Evolutionary conservation across 1,140 invertebrate genomes (phyloP), one percentile per base, ranked within the genome.

Genomic region (Caenorhabditis inopinata): DNA sequence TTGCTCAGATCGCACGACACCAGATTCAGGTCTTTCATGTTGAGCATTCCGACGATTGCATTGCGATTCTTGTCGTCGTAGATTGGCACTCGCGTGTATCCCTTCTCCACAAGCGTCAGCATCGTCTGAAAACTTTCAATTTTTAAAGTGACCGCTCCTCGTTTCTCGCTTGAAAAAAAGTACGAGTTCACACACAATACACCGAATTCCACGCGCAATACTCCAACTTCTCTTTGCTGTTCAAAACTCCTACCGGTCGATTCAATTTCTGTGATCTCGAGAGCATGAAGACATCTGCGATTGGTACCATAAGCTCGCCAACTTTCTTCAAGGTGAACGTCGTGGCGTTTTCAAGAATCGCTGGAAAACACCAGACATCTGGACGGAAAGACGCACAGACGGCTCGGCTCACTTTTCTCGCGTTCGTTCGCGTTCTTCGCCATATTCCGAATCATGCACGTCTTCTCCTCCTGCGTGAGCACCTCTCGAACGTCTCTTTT

Each of bases 11-110:
- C 21, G 35, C 23, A 18, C 7, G 45, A 18, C 18, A 75, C 29
- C 42, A 75, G 18, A 48, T 47, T 49, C 42, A 48, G 14, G 32
- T 48, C 45, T 35, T 75, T 75, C 25, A 75, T 48, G 18, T 75
- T 75, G 7, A 75, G 18, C 21, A 75, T 32, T n/a, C 47, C 45
- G 27, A 75, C 45, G 21, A 75, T 75, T 12, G 25, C 35, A 47
- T 35, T 75, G 18, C 45, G 21, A 27, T 75, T 75, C 21, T 75
- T 75, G 11, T 75, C 29, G 14, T 75, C 35, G 45, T 75, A 75
- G 21, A 75, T 32, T 9, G 74, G 74, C 25, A 75, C 18, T 4
- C 74, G 45, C 6, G 74, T 75, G 29, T 75, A 75, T 48, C 74
- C 74, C 21, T 75, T 75, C 18, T 75, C 74, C 2, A 75, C 45